These are phyloP conservation scores for Asarcornis scutulata DNA, from an alignment of 2,113 vertebrate genomes.

Conservation along the genomic window DNA sequence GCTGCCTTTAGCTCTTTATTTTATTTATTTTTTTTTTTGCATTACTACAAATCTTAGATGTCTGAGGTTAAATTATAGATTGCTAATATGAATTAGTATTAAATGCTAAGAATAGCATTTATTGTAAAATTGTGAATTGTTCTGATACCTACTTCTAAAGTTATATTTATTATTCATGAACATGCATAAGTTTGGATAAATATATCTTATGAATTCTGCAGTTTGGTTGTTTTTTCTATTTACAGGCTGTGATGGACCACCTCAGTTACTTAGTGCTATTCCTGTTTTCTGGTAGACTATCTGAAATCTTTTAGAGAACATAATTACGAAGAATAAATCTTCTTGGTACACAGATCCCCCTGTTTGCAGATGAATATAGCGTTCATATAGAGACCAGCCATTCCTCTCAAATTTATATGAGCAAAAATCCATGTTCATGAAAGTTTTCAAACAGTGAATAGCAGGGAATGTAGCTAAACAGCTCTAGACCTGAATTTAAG, in stretches of 20 bases:
- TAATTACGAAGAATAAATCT: constrained; percentile 23
- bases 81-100: neutral
- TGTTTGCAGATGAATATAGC: neutral
- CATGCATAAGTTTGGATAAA: neutral
- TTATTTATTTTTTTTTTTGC: neutral
- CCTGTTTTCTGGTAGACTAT: constrained; percentile 5
- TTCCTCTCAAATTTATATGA: constrained; percentile 20
- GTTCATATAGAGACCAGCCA: neutral
- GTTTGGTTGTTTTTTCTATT: neutral
- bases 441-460: neutral
- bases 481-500: neutral
- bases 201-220: neutral
- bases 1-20: neutral
- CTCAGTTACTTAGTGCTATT: neutral
- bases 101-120: neutral
- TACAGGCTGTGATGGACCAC: neutral
- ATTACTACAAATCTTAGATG: neutral
- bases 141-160: neutral
- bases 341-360: neutral
- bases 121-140: neutral
- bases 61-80: neutral
- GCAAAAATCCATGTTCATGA: neutral
- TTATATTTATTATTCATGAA: neutral
- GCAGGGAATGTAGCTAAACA: neutral
- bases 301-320: neutral